Evolutionary conservation across 2,888 invertebrate species (phyloP).

Genomic region (Drosophila gaucha): DNA sequence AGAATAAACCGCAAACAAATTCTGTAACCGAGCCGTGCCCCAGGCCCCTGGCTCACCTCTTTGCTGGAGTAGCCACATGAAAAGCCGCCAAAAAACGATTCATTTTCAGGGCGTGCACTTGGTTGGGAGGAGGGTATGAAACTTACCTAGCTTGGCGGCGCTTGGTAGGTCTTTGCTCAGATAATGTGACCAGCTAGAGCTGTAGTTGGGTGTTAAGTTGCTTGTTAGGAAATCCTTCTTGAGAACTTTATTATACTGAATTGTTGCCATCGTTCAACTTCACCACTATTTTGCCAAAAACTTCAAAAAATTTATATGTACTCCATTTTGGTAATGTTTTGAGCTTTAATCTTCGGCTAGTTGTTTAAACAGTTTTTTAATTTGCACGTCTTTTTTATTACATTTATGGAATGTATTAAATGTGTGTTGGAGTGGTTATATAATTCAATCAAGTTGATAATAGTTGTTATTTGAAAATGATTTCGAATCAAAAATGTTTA

Average conservation of each 20-base stretch:
- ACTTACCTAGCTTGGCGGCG: neutral
- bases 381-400: too few species aligned
- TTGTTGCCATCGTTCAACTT: neutral
- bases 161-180: neutral
- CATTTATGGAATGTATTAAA: too few species aligned
- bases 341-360: neutral
- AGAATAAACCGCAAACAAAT: constrained; percentile 59
- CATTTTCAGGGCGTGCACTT: constrained; percentile 31
- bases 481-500: too few species aligned
- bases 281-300: too few species aligned
- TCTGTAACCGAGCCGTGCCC: constrained; percentile 35
- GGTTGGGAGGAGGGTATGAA: neutral
- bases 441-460: too few species aligned
- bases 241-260: neutral
- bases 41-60: neutral
- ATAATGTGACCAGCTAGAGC: constrained; percentile 9
- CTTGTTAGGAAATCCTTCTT: neutral
- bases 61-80: constrained; percentile 16
- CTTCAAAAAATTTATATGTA: neutral
- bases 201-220: constrained; percentile 1
- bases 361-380: too few species aligned
- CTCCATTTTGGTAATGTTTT: neutral
- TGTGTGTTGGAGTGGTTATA: too few species aligned
- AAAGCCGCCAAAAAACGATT: constrained; percentile 49
- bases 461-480: too few species aligned